A percentile compares a stretch with the other conserved stretches of the same genome.
phyloP scores from a whole-genome alignment of 2,113 vertebrate species.

The Cavia porcellus region DNA sequence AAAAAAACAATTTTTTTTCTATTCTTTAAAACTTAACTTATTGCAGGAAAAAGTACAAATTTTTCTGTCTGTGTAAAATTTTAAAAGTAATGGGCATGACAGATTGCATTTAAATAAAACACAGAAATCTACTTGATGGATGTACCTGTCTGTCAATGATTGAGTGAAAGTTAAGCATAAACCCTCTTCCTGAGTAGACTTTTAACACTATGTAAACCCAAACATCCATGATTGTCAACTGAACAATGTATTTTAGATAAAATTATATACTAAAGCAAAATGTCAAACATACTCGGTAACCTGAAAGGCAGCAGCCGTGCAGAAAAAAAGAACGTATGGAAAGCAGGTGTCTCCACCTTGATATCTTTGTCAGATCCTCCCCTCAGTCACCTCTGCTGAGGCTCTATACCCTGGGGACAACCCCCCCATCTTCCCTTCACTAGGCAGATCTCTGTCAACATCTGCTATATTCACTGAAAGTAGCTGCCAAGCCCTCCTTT shows the following conservation, averaged over 20 bases:
- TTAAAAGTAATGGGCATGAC: background rate
- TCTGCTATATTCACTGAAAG: background rate
- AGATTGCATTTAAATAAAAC: background rate
- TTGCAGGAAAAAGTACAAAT: background rate
- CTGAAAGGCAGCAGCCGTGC: background rate
- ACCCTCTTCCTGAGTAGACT: background rate
- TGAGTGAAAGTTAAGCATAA: background rate
- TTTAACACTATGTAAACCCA: background rate
- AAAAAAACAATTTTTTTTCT: background rate
- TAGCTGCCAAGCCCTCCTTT: background rate
- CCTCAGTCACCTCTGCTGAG: accelerated
- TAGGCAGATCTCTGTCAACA: background rate
- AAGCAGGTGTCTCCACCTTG: background rate
- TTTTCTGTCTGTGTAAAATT: background rate
- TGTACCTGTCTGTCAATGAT: background rate
- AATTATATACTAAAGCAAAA: background rate
- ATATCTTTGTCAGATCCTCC: background rate
- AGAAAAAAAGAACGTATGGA: background rate
- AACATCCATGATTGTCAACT: background rate
- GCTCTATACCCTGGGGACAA: too few species aligned
- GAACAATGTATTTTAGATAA: background rate
- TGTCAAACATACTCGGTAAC: background rate
- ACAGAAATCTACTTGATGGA: background rate
- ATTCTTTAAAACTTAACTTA: background rate
- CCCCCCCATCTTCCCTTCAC: accelerated